Evolutionary conservation across 2,888 invertebrate genomes (phyloP).

Genomic region (Anodontia alba): DNA sequence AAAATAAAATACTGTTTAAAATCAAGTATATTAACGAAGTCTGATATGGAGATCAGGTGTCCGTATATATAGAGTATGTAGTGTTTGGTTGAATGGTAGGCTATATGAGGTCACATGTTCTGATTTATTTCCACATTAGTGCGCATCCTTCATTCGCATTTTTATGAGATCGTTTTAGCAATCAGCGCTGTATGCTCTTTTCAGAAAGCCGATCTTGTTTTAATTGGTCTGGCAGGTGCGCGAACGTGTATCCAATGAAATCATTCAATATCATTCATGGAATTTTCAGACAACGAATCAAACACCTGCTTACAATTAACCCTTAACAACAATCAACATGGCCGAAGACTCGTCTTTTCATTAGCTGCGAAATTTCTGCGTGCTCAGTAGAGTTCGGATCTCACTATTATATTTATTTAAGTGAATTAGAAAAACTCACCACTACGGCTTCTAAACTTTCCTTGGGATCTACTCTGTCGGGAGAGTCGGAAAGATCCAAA

Average conservation of each 20-base stretch:
- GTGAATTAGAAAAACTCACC: not conserved
- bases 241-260: not conserved
- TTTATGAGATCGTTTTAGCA: no score
- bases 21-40: no score
- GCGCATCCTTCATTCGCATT: no score
- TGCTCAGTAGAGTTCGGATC: no score
- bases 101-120: no score
- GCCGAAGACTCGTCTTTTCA: constrained; percentile 8
- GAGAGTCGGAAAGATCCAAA: not conserved
- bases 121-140: no score
- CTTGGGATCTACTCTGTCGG: not conserved
- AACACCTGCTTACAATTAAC: constrained; percentile 9
- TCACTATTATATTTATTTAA: not conserved
- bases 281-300: constrained; percentile 28
- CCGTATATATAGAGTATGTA: no score
- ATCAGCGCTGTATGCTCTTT: no score
- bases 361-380: not conserved
- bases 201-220: not conserved
- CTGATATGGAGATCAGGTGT: no score
- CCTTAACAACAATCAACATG: constrained; percentile 56
- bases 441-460: constrained; percentile 7
- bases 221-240: not conserved
- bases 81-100: no score
- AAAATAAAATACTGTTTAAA: no score
- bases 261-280: not conserved